Base-by-base conservation (phyloP, 2,888 invertebrate species). In the Spisula subtruncata region DNA sequence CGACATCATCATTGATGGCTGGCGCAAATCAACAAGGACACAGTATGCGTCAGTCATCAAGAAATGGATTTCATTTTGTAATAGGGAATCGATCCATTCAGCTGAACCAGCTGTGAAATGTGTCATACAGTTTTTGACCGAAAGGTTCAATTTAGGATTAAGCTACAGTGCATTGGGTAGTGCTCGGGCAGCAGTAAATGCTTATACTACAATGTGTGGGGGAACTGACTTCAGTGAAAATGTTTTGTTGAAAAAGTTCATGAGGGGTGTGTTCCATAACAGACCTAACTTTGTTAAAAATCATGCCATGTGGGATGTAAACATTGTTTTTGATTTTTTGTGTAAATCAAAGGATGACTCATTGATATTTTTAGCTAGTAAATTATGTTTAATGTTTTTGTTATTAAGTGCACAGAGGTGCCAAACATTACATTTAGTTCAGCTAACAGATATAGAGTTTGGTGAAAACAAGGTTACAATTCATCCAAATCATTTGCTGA, bases 1-100 rank as follows among this genome's bases (percentile, higher is more conserved):
- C 8, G 75, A 88, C 12, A 83, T 92, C 16, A 87, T 93, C 80
- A 54, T 87, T 32, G 46, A 71, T 0, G 92, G 92, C 6, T 93
- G 93, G 92, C 82, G 89, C 82, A 16, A 32, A 4, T 87, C 90
- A 29, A 93, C 92, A 8, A 66, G 79, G 51, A 83, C 71, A 66
- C 90, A 90, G 66, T 91, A 93, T 84, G 0, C 32, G 29, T 81
- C 71, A 25, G 88, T 86, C 66, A 46, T 91, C 35, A 48, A 89
- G 79, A 86, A 81, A 82, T 91, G 92, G 89, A n/a, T 25, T 14
- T n/a, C 1, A n/a, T 81, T 51, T 80, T 35, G 51, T 86, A 51
- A 32, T 32, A 41, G 20, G 25, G 18, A 51, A 51, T 6, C 0
- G n/a, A 29, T 25, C 5, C 1, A 60, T 60, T 1, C 60, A 18